phyloP scores from a whole-genome alignment of 2,888 invertebrate species.

The Calliphora vomitoria region DNA sequence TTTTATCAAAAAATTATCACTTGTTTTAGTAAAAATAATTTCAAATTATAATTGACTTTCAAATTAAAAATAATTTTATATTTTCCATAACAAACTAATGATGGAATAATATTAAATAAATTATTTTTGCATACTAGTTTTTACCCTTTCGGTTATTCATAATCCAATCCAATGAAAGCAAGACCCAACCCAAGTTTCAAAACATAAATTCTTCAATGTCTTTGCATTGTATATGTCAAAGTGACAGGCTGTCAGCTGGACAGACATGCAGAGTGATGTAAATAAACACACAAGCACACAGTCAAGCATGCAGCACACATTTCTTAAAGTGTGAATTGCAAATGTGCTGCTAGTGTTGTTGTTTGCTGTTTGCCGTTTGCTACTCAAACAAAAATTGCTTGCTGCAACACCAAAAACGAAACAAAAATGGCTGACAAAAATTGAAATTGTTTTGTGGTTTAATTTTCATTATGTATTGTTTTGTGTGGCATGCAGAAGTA shows the following conservation, averaged over 20 bases:
- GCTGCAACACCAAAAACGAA: constrained; percentile 42
- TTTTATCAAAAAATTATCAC: too few relatives aligned
- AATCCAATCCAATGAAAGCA: constrained; percentile 39
- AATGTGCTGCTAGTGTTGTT: constrained; percentile 48
- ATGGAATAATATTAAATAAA: background rate
- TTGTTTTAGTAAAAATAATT: background rate
- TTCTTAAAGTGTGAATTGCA: constrained; percentile 72
- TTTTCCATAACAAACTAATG: background rate
- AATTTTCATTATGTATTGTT: constrained; percentile 69
- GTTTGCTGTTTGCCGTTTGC: background rate
- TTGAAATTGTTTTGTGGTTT: constrained; percentile 71
- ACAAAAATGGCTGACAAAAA: constrained; percentile 73
- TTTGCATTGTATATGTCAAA: constrained; percentile 70
- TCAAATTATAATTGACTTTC: background rate
- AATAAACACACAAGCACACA: background rate
- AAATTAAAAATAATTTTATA: background rate
- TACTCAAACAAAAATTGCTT: constrained; percentile 25
- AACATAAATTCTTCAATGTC: constrained; percentile 73
- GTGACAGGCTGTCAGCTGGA: constrained; percentile 63
- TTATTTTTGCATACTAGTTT: constrained; percentile 19
- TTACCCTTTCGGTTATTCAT: constrained; percentile 12
- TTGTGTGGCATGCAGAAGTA: background rate
- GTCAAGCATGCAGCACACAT: constrained; percentile 50
- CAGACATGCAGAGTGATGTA: constrained; percentile 10
- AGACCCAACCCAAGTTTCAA: constrained; percentile 38